These are phyloP conservation scores for Emydura subglobosa DNA, from an alignment of 2,113 vertebrate genomes.

Conservation along the genomic window DNA sequence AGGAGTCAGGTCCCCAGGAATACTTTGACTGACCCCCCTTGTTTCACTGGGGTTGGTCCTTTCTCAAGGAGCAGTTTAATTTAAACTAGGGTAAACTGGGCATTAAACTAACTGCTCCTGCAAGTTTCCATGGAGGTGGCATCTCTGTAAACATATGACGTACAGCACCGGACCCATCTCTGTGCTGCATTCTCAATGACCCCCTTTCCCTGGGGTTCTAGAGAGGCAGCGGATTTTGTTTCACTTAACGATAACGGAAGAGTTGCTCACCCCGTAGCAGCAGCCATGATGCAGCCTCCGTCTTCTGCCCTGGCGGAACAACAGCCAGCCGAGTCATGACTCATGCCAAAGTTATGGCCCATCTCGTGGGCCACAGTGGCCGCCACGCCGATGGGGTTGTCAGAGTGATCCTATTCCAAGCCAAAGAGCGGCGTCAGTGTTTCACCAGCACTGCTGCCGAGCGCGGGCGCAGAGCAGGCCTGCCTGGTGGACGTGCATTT, in stretches of 20 bases:
- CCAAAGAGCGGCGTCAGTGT: not conserved
- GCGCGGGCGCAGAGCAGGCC: not conserved
- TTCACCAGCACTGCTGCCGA: not conserved
- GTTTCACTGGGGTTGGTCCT: not conserved
- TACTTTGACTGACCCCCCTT: not conserved
- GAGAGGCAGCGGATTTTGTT: rapidly evolving
- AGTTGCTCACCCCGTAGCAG: constrained; percentile 90
- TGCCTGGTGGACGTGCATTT: no score
- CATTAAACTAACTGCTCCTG: not conserved
- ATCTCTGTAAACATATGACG: not conserved
- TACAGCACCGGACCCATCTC: not conserved
- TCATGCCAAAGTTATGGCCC: constrained; percentile 99
- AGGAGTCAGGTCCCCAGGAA: not conserved
- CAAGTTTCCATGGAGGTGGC: not conserved
- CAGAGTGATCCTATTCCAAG: constrained; percentile 89
- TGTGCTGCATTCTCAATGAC: not conserved
- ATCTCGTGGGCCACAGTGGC: constrained; percentile 97
- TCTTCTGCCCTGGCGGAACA: constrained; percentile 87
- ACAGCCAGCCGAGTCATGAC: constrained; percentile 88
- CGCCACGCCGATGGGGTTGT: constrained; percentile 90
- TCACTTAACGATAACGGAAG: rapidly evolving
- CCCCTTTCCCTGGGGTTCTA: not conserved
- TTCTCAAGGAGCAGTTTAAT: not conserved
- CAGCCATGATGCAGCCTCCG: constrained; percentile 98
- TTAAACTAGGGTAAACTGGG: not conserved